Percentiles rank a stretch among this genome's conserved stretches.
These are phyloP conservation scores for Cyprinodon tularosa DNA, from an alignment of 2,113 vertebrate species.

Conservation along the genomic window DNA sequence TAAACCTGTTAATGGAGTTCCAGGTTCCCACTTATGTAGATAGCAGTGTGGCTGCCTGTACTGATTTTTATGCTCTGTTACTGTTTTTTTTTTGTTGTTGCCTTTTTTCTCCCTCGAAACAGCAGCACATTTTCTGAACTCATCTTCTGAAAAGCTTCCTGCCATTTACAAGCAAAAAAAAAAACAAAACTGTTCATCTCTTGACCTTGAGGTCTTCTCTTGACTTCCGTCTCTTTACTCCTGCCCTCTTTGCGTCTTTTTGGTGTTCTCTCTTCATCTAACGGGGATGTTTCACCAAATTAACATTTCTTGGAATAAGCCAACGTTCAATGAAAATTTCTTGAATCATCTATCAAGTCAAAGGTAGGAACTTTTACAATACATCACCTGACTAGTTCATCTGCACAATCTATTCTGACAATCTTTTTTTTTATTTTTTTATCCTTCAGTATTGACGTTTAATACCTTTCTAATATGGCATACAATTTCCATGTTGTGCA, in stretches of 20 bases:
- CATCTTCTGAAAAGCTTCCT: not conserved
- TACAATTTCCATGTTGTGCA: too few species aligned
- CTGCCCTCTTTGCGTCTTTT: not conserved
- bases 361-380: slow-evolving; percentile 60
- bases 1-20: not conserved
- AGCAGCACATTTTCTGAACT: slow-evolving; percentile 6
- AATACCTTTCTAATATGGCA: too few species aligned
- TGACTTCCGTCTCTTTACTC: slow-evolving; percentile 1
- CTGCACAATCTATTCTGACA: too few species aligned
- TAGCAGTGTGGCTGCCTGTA: slow-evolving; percentile 37
- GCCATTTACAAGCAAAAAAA: slow-evolving; percentile 3
- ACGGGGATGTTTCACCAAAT: slow-evolving; percentile 9
- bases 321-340: slow-evolving; percentile 17
- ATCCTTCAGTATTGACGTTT: too few species aligned
- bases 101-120: slow-evolving; percentile 11
- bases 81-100: slow-evolving; percentile 3
- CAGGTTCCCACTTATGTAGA: not conserved
- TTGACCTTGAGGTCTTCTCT: slow-evolving; percentile 30
- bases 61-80: slow-evolving; percentile 27
- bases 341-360: slow-evolving; percentile 38
- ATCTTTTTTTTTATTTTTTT: too few species aligned
- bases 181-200: slow-evolving; percentile 19
- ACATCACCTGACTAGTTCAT: too few species aligned
- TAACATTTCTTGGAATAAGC: not conserved
- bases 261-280: not conserved